Base-by-base conservation (phyloP, 2,797 vertebrate genomes). In the Megalops cyprinoides region DNA sequence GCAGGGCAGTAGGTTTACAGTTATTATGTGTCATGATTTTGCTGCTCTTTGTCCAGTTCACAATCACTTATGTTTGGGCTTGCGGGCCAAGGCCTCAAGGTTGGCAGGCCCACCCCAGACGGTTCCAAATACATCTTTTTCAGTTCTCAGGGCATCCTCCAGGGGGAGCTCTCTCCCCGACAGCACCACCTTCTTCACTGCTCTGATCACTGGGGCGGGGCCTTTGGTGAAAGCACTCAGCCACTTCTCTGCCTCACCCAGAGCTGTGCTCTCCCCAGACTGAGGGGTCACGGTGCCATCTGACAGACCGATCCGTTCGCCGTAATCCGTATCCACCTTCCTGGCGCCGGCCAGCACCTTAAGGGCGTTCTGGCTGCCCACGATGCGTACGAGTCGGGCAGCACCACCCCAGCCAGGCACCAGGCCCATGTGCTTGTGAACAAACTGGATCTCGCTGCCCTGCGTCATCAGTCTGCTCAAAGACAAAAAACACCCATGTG, bases 401-500 rank as follows among this genome's bases (percentile, higher is more conserved):
- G 93, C 92, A 8, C 98, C 97, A 0, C 98, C 98, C 98, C 98
- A 99, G 84, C 96, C 97, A 0, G 98, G 97, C 74, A 98, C 94
- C 89, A 99, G 92, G 4, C 97, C 97, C 97, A 99, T 98, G 69
- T 94, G 95, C 91, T 97, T 99, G 81, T 99, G 98, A 84, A 99
- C 96, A 86, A 99, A 99, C 82, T 97, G 94, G 87, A 99, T 97
- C 81, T 96, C 92, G 31, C 97, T 97, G 60, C 90, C 95, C 6
- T 91, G 81, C 0, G 95, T 92, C 97, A 99, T 97, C 88, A 99
- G 89, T 87, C 98, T 99, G 88, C 0, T 80, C 81, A 67, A 42
- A 15, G 86, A 86, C 23, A 74, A 10, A 48, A 18, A 2, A 79
- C 20, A 31, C 46, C 10, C 1, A 53, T 53, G 10, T 14, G 51